Base-by-base conservation (phyloP, 2,797 vertebrate genomes). In the Megalops cyprinoides region DNA sequence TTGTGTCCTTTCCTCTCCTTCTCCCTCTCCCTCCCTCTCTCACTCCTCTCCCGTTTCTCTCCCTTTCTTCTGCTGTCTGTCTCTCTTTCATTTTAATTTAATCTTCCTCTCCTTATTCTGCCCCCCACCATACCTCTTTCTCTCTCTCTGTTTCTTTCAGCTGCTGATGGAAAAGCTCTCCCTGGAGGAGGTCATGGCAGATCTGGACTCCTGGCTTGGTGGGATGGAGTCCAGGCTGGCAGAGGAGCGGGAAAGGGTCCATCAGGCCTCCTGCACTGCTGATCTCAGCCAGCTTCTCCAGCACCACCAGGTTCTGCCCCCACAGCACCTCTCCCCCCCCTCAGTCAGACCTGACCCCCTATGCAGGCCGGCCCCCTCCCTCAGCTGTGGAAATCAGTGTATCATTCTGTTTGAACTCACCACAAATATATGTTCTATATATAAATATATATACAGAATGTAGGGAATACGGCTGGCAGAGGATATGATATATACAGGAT, bases 81-180 rank as follows among this genome's bases (percentile, higher is more conserved):
- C n/a, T n/a, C n/a, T n/a, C n/a, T n/a, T n/a, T n/a, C n/a, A n/a
- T n/a, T n/a, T n/a, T n/a, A n/a, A n/a, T 37, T 18, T 67, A 18
- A 5, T 71, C 39, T 20, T 2, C 18, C 28, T 71, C 65, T 23
- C 8, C 0, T n/a, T 56, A 56, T 56, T 31, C 10, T 14, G 60
- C n/a, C 9, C 28, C 31, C 18, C 25, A 28, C 49, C 34, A 9
- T 10, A 1, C 76, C 18, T 37, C 51, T 56, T 4, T 76, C 49
- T 49, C 25, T 39, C 53, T 56, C 8, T 56, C 31, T 53, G 23
- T 4, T 10, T 31, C 25, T 31, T 48, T 78, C 89, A 98, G 98
- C 90, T 92, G 82, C 95, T 97, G 90, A 88, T 97, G 92, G 92
- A 96, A 88, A 92, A 88, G 51, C 39, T 95, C 84, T 91, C 90